Evolutionary conservation across 1,140 invertebrate genomes (phyloP), one percentile per base, ranked within the genome.

Genomic region (Caenorhabditis elegans): DNA sequence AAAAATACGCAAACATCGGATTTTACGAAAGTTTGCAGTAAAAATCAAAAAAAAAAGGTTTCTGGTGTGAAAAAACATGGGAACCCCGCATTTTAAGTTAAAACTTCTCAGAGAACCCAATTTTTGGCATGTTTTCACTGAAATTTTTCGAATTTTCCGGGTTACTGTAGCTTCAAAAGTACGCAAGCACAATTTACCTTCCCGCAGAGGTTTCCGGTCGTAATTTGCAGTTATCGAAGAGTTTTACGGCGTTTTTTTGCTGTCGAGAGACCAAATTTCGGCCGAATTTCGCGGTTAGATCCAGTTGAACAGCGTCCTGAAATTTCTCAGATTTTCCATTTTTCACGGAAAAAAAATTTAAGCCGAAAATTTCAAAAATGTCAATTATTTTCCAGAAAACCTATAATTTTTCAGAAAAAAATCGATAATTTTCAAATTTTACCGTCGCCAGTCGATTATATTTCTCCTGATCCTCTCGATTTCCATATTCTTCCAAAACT

Each of bases 281-380:
- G 24, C 85, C 19, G 36, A 75, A 80, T 81, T 86, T 86, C 15
- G 82, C 31, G 11, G 85, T 78, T 5, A 86, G 48, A 53, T 86
- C 86, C 39, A 84, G 19, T 55, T 86, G 85, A 34, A 86, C 79
- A 0, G 86, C 84, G 46, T 86, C 85, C 86, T 86, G 34, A 36
- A 85, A 65, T 17, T 4, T 75, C 19, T 36, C 28, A 28, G 70
- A 34, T 24, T n/a, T 55, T 22, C 1, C 0, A 55, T 10, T 48
- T 48, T 48, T 48, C 15, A 48, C 19, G 15, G 15, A 15, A 48
- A 19, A 48, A 48, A 48, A 15, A 15, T 48, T 19, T 19, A 19
- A 48, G 19, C 15, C 19, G 15, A 48, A 15, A 19, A 48, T 15
- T 15, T 48, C 15, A 48, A 48, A 19, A 15, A 15, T 48, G 15